Conservation (phyloP, 2,888 invertebrate species). For the Tridacna crocea region DNA sequence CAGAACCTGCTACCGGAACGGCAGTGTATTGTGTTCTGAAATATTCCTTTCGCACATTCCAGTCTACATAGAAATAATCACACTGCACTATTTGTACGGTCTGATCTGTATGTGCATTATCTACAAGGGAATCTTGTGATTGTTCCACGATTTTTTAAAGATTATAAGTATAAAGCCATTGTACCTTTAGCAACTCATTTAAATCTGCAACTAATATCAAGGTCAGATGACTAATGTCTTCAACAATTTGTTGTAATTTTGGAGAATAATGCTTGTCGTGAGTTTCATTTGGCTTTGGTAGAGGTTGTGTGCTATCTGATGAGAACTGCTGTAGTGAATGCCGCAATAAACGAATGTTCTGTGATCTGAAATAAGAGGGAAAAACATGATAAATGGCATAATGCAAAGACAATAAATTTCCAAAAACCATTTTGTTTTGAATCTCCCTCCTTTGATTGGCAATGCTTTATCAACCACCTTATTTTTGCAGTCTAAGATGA, state of each 20-base stretch:
- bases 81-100: too few relatives aligned
- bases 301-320: constrained; percentile 39
- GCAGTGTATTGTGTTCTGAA: too few relatives aligned
- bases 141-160: neutral
- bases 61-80: too few relatives aligned
- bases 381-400: neutral
- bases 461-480: too few relatives aligned
- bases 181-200: constrained; percentile 91
- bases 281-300: constrained; percentile 86
- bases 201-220: constrained; percentile 97
- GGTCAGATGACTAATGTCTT: constrained; percentile 93
- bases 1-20: too few relatives aligned
- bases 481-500: too few relatives aligned
- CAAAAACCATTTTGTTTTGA: too few relatives aligned
- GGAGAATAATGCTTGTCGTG: constrained; percentile 90
- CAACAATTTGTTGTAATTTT: constrained; percentile 94
- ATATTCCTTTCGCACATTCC: too few relatives aligned
- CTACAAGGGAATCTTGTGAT: too few relatives aligned
- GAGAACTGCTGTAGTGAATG: neutral
- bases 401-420: too few relatives aligned
- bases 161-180: neutral
- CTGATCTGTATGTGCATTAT: too few relatives aligned
- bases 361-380: constrained; percentile 4
- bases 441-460: too few relatives aligned
- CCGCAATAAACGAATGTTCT: neutral